Conservation (phyloP, 2,113 vertebrate species). For the Glaucomys volans region DNA sequence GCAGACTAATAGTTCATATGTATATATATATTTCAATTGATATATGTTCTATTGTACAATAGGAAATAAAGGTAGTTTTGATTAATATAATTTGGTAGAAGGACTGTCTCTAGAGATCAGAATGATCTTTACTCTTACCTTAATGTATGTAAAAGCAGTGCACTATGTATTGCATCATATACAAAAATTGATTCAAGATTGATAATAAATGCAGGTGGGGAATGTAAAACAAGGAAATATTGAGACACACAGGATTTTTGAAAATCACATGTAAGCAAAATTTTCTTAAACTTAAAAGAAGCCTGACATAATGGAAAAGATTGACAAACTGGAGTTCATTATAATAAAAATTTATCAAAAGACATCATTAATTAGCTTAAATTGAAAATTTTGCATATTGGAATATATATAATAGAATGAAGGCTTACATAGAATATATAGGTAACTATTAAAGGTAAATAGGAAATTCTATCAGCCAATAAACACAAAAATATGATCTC, state of each 20-base stretch:
- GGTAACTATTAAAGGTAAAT: not conserved
- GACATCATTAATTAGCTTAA: not conserved
- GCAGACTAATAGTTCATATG: not conserved
- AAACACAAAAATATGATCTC: not conserved
- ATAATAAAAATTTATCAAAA: slow-evolving; percentile 3
- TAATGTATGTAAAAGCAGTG: not conserved
- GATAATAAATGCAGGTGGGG: not conserved
- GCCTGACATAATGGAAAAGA: not conserved
- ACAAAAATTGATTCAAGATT: not conserved
- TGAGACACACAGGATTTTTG: not conserved
- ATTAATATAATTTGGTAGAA: not conserved
- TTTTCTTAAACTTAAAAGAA: not conserved
- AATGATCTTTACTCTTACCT: not conserved
- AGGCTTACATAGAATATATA: not conserved
- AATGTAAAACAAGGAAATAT: not conserved
- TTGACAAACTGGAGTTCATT: not conserved
- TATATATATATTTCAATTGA: not conserved
- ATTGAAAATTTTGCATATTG: not conserved
- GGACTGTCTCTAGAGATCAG: not conserved
- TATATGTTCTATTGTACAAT: not conserved
- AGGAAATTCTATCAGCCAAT: not conserved
- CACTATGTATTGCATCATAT: no score
- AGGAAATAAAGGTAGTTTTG: not conserved
- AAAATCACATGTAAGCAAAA: not conserved
- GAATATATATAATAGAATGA: not conserved